These are phyloP conservation scores for Mystacornis crossleyi DNA, from an alignment of 2,113 vertebrate species.

Conservation along the genomic window DNA sequence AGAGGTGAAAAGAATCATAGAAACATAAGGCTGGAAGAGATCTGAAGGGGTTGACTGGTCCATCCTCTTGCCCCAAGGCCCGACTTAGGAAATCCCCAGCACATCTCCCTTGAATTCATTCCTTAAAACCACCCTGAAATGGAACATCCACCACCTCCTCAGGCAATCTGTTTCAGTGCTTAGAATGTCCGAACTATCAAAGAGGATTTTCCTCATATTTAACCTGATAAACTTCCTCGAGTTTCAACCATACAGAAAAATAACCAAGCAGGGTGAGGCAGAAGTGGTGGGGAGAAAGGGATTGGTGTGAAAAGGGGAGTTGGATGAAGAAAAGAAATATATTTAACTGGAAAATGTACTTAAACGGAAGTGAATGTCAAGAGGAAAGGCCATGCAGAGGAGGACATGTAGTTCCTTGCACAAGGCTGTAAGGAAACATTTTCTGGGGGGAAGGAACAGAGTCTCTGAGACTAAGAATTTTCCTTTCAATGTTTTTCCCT, in stretches of 20 bases:
- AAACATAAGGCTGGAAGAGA: not conserved
- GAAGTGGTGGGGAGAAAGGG: not conserved
- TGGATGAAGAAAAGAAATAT: not conserved
- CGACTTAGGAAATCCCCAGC: not conserved
- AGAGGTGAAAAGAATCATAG: not conserved
- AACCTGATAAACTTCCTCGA: not conserved
- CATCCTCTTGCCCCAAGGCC: not conserved
- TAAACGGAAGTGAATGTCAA: not conserved
- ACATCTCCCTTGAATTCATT: not conserved
- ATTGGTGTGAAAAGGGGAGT: not conserved
- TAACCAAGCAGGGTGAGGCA: not conserved
- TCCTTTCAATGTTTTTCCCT: not conserved
- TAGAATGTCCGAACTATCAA: not conserved
- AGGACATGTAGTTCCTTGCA: not conserved
- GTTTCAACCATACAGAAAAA: not conserved
- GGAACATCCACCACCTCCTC: not conserved
- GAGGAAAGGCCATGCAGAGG: not conserved
- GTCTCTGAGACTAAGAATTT: not conserved
- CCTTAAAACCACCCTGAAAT: not conserved
- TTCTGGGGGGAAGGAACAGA: not conserved
- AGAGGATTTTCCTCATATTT: not conserved
- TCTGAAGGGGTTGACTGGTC: not conserved
- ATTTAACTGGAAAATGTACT: not conserved
- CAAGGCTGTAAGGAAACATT: not conserved
- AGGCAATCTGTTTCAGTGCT: not conserved